phyloP scores from a whole-genome alignment of 2,888 invertebrate genomes.

The Teinopalpus imperialis region DNA sequence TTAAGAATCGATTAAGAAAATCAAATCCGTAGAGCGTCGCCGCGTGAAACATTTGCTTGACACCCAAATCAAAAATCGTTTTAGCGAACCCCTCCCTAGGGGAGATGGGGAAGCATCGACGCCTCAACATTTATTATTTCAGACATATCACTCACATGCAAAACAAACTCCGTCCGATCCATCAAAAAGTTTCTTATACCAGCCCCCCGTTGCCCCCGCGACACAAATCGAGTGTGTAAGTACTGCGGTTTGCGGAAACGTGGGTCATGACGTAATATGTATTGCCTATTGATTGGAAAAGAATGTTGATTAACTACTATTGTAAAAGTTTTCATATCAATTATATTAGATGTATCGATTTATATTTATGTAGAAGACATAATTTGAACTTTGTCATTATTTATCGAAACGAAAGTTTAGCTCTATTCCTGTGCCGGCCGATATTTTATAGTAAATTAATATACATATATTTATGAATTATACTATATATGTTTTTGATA shows the following conservation, averaged over 20 bases:
- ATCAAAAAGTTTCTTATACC: conserved; percentile 75
- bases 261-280: conserved; percentile 28
- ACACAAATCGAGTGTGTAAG: conserved; percentile 81
- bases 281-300: conserved; percentile 20
- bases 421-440: too few relatives aligned
- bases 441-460: too few relatives aligned
- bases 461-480: too few relatives aligned
- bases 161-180: conserved; percentile 82
- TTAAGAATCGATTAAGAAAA: conserved; percentile 78
- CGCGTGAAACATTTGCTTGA: conserved; percentile 81
- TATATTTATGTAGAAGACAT: too few relatives aligned
- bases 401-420: too few relatives aligned
- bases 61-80: conserved; percentile 83
- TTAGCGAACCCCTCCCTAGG: conserved; percentile 72
- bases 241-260: conserved; percentile 61
- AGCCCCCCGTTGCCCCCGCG: conserved; percentile 46
- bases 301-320: conserved; percentile 29
- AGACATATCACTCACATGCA: conserved; percentile 83
- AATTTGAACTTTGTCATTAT: too few relatives aligned
- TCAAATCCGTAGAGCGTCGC: conserved; percentile 75
- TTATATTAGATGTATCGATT: too few relatives aligned
- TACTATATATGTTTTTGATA: too few relatives aligned
- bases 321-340: too few relatives aligned
- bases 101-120: conserved; percentile 72
- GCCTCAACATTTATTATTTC: conserved; percentile 83